Evolutionary conservation across 2,797 vertebrate species (phyloP).

Genomic region (Coregonus sp.): DNA sequence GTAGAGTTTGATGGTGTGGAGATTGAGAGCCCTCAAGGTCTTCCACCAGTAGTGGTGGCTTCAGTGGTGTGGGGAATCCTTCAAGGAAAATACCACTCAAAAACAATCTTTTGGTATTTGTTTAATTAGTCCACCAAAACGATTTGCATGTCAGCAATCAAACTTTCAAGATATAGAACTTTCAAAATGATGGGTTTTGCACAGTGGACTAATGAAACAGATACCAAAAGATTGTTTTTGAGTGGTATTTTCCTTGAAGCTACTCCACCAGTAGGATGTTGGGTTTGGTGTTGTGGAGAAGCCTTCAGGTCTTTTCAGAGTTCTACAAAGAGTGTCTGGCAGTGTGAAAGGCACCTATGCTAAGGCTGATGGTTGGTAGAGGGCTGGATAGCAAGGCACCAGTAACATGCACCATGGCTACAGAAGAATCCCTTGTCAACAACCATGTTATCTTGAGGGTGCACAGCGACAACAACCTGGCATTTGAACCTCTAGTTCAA

Average conservation of each 20-base stretch:
- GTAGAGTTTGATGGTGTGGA: neutral
- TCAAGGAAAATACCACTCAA: too few species aligned
- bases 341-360: neutral
- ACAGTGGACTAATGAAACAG: too few species aligned
- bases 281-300: neutral
- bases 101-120: too few species aligned
- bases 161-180: too few species aligned
- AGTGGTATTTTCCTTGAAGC: too few species aligned
- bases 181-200: too few species aligned
- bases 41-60: neutral
- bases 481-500: neutral
- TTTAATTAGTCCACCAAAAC: too few species aligned
- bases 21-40: neutral
- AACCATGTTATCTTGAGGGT: neutral
- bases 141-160: too few species aligned
- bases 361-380: neutral
- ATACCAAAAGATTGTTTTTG: too few species aligned
- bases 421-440: neutral
- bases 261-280: neutral
- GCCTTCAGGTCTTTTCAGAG: neutral
- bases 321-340: neutral
- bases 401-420: neutral
- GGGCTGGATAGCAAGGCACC: neutral
- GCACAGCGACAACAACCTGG: neutral
- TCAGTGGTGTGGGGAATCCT: neutral